A percentile compares a stretch with the other conserved stretches of the same genome.
Conservation (phyloP, 2,113 vertebrate species). For the Pardalotus punctatus region DNA sequence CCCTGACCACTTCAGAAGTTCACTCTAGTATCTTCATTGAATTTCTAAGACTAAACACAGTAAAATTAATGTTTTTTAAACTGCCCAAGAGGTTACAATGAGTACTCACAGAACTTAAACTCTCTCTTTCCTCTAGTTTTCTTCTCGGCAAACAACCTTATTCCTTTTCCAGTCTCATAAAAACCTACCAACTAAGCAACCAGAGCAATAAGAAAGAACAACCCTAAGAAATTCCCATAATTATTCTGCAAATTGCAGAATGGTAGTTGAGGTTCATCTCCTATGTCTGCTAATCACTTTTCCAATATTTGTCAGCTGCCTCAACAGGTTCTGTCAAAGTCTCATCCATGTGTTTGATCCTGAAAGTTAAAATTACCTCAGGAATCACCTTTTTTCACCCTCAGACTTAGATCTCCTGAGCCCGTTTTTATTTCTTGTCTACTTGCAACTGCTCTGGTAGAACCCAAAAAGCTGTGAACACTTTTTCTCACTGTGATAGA, state of each 20-base stretch:
- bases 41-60: background rate
- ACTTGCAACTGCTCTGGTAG: background rate
- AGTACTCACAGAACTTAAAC: background rate
- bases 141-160: background rate
- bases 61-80: background rate
- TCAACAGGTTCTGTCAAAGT: background rate
- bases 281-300: background rate
- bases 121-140: background rate
- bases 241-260: background rate
- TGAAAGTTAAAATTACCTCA: background rate
- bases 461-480: constrained; percentile 9
- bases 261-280: background rate
- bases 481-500: constrained; percentile 30
- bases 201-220: background rate
- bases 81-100: background rate
- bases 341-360: background rate
- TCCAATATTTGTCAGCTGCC: background rate
- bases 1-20: background rate
- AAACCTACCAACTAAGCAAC: fast-evolving
- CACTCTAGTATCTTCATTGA: background rate
- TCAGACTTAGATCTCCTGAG: background rate
- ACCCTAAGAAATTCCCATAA: background rate
- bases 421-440: constrained; percentile 4
- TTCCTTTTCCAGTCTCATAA: background rate
- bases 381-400: background rate